phyloP scores from a whole-genome alignment of 2,797 vertebrate genomes.

The Phrynocephalus vlangalii region DNA sequence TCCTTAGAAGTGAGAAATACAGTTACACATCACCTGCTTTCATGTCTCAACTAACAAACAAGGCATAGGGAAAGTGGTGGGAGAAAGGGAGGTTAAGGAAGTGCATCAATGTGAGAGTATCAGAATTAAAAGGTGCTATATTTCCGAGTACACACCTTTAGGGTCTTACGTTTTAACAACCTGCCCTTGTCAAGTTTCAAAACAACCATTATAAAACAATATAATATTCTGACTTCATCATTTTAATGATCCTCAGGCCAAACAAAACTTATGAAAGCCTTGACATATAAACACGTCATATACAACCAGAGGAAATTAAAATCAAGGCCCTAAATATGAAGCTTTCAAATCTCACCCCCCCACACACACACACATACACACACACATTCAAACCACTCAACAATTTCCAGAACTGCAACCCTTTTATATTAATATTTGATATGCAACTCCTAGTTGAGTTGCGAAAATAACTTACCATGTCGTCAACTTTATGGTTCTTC shows the following conservation, averaged over 20 bases:
- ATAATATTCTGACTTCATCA: neutral
- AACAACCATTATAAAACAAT: neutral
- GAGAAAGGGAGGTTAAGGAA: neutral
- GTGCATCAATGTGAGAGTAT: neutral
- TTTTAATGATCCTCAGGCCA: neutral
- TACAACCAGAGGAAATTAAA: neutral
- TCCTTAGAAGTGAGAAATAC: too few relatives aligned
- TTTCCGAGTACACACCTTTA: neutral
- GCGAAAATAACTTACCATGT: neutral
- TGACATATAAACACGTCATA: neutral
- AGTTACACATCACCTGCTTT: neutral
- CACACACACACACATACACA: neutral
- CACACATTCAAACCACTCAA: neutral
- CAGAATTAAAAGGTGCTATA: neutral
- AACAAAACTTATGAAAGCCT: neutral
- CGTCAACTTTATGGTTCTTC: neutral
- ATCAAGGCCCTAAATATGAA: neutral
- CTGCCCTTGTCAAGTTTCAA: neutral
- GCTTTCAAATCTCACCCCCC: neutral
- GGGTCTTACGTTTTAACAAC: neutral
- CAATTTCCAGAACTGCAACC: neutral
- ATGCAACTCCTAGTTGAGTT: neutral
- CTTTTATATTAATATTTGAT: neutral
- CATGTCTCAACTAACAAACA: constrained; percentile 2
- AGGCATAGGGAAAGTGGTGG: neutral